phyloP scores from a whole-genome alignment of 2,888 invertebrate genomes.

The Laothoe populi region DNA sequence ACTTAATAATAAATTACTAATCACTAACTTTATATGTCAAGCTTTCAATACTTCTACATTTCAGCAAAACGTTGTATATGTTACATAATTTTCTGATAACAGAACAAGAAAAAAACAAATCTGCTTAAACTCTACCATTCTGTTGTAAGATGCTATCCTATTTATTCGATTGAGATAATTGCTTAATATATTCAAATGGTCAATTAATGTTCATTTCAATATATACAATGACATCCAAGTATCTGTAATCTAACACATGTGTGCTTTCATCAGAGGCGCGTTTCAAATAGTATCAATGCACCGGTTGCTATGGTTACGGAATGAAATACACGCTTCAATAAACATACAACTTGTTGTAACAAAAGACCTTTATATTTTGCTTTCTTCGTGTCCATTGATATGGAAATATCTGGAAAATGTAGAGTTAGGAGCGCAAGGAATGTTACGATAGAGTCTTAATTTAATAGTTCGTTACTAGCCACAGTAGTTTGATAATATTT shows the following conservation, averaged over 20 bases:
- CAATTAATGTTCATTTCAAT: not conserved
- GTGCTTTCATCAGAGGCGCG: constrained; percentile 23
- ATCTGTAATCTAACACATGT: constrained; percentile 5
- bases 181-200: too few relatives aligned
- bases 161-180: too few relatives aligned
- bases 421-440: constrained; percentile 26
- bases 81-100: too few relatives aligned
- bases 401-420: constrained; percentile 25
- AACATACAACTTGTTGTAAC: constrained; percentile 70
- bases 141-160: too few relatives aligned
- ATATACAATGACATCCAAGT: constrained; percentile 8
- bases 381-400: constrained; percentile 28
- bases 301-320: constrained; percentile 54
- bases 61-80: too few relatives aligned
- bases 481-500: not conserved
- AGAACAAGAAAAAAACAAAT: too few relatives aligned
- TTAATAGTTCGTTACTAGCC: not conserved
- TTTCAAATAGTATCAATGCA: constrained; percentile 30
- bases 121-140: too few relatives aligned
- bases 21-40: too few relatives aligned
- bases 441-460: constrained; percentile 21
- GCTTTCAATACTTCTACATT: too few relatives aligned
- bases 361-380: constrained; percentile 55
- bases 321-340: constrained; percentile 53
- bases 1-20: too few relatives aligned